Evolutionary conservation across 35 echinoderm and acorn worm genomes (phyloP).

Genomic region (Holothuria glaberrima): DNA sequence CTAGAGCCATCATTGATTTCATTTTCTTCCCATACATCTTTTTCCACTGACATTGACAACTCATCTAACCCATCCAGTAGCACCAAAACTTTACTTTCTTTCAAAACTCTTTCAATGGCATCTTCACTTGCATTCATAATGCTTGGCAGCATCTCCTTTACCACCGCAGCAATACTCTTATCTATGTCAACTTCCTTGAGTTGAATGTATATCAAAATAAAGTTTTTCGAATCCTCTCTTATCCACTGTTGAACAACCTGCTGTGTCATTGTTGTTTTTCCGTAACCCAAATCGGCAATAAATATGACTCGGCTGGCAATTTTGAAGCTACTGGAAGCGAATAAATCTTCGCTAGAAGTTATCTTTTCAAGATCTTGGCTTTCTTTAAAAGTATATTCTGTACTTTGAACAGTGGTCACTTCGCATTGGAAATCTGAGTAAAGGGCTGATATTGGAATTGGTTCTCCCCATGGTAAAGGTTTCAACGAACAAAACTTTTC

Average conservation of each 20-base stretch:
- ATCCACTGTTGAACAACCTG: slow-evolving; percentile 18
- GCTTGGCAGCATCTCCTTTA: background rate
- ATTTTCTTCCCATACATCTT: background rate
- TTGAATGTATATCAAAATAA: slow-evolving; percentile 21
- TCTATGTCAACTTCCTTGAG: background rate
- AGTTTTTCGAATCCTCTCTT: background rate
- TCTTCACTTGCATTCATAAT: too few relatives aligned
- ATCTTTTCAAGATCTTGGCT: background rate
- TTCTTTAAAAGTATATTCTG: too few relatives aligned
- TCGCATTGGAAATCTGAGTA: background rate
- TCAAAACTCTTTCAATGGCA: background rate
- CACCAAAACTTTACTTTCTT: background rate
- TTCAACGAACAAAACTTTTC: too few relatives aligned
- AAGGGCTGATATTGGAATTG: too few relatives aligned
- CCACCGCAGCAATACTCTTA: background rate
- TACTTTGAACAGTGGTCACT: background rate
- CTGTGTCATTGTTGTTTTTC: slow-evolving; percentile 43
- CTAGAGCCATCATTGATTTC: background rate
- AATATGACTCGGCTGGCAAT: background rate
- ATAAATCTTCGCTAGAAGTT: slow-evolving; percentile 15
- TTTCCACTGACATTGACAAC: background rate
- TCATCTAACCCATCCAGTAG: slow-evolving; percentile 48
- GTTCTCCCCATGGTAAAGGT: too few relatives aligned
- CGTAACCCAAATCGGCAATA: slow-evolving; percentile 31
- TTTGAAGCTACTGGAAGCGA: too few relatives aligned